Conservation (phyloP, 2,888 invertebrate species). For the Rotaria macrura region DNA sequence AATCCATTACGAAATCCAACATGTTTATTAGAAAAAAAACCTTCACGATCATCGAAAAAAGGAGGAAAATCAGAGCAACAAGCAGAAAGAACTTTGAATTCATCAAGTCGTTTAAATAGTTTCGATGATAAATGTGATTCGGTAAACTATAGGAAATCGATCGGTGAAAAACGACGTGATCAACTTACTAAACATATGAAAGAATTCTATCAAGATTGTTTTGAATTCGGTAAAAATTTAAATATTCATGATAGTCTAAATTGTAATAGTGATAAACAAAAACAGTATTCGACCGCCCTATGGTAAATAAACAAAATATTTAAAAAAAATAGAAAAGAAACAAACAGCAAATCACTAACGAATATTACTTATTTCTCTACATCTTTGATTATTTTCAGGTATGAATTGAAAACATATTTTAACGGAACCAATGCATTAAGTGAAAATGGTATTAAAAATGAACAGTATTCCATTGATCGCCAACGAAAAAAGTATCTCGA, state of each 20-base stretch:
- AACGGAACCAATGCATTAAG: neutral
- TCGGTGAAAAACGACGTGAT: neutral
- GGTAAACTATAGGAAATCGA: neutral
- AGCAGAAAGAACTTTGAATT: neutral
- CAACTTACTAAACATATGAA: neutral
- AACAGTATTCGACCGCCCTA: neutral
- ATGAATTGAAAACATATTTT: neutral
- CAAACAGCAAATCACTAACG: too few species aligned
- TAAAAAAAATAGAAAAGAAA: too few species aligned
- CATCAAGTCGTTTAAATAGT: neutral
- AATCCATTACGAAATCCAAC: too few species aligned
- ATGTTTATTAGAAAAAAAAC: neutral
- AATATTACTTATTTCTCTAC: too few species aligned
- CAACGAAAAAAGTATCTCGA: neutral
- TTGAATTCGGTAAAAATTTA: neutral
- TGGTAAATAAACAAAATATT: neutral
- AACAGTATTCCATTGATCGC: neutral
- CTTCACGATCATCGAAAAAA: neutral
- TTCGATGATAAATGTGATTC: neutral
- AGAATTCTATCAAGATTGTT: neutral
- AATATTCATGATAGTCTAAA: neutral
- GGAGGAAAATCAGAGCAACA: neutral
- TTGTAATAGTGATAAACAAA: neutral
- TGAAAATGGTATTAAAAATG: neutral
- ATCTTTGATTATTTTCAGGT: neutral